Conservation (phyloP, 2,113 vertebrate genomes). For the Pluvialis apricaria region DNA sequence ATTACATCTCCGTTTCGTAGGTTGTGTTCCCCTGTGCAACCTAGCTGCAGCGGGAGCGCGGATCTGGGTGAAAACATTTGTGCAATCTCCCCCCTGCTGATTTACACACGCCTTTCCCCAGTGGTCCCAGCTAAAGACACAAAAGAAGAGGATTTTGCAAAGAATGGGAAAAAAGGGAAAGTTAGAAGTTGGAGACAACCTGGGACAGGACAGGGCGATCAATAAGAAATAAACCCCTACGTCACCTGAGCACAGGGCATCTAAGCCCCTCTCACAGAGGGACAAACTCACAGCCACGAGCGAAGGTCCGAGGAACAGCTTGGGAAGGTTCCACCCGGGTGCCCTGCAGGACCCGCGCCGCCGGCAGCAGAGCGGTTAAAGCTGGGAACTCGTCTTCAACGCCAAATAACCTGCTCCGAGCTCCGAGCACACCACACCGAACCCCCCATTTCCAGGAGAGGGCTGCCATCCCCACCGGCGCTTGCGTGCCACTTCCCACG, state of each 20-base stretch:
- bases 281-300: not conserved
- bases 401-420: not conserved
- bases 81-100: not conserved
- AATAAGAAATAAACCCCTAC: not conserved
- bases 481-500: accelerated
- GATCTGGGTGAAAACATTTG: not conserved
- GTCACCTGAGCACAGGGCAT: not conserved
- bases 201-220: not conserved
- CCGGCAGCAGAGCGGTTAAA: not conserved
- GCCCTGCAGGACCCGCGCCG: not conserved
- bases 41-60: accelerated
- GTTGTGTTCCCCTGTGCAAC: accelerated
- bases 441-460: accelerated
- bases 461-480: not conserved
- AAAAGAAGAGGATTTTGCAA: not conserved
- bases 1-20: accelerated
- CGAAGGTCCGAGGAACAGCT: not conserved
- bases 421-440: not conserved
- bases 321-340: not conserved
- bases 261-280: not conserved
- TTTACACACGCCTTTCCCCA: accelerated
- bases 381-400: not conserved
- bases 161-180: not conserved
- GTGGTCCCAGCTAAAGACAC: accelerated
- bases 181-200: not conserved